Conservation (phyloP, 2,113 vertebrate species). For the Okapia johnstoni region DNA sequence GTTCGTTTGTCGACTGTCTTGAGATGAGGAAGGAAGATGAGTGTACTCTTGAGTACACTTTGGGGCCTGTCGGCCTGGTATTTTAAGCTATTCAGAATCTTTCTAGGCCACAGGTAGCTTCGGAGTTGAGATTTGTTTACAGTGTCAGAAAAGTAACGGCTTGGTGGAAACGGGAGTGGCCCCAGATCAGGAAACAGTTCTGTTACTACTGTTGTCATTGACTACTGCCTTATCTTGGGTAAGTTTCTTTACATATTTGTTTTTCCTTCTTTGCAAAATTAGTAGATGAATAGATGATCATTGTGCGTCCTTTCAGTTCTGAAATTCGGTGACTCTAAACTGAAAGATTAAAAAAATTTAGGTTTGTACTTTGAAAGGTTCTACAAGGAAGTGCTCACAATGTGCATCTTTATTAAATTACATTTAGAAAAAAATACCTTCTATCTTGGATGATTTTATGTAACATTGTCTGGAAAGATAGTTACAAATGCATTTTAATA, state of each 20-base stretch:
- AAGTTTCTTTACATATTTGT: not conserved
- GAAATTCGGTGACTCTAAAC: not conserved
- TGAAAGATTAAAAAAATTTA: not conserved
- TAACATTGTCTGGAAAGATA: not conserved
- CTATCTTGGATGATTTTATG: not conserved
- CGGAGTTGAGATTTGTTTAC: constrained; percentile 53
- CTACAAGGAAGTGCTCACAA: not conserved
- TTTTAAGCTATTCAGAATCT: not conserved
- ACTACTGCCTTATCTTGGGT: not conserved
- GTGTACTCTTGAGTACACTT: not conserved
- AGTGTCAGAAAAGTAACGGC: constrained; percentile 25
- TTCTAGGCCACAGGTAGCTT: constrained; percentile 14
- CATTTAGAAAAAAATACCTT: not conserved
- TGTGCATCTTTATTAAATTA: constrained; percentile 35
- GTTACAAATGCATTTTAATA: not conserved
- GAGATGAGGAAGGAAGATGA: not conserved
- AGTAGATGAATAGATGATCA: not conserved
- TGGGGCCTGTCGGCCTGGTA: not conserved
- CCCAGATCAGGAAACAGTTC: not conserved
- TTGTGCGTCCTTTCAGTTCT: not conserved
- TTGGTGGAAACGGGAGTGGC: constrained; percentile 6
- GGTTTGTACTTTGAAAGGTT: not conserved
- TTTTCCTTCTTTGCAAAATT: constrained; percentile 32
- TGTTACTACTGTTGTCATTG: not conserved
- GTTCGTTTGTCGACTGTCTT: not conserved